A percentile compares a stretch with the other conserved stretches of the same genome.
These are phyloP conservation scores for Rhodinocichla rosea DNA, from an alignment of 2,113 vertebrate species.

Conservation along the genomic window DNA sequence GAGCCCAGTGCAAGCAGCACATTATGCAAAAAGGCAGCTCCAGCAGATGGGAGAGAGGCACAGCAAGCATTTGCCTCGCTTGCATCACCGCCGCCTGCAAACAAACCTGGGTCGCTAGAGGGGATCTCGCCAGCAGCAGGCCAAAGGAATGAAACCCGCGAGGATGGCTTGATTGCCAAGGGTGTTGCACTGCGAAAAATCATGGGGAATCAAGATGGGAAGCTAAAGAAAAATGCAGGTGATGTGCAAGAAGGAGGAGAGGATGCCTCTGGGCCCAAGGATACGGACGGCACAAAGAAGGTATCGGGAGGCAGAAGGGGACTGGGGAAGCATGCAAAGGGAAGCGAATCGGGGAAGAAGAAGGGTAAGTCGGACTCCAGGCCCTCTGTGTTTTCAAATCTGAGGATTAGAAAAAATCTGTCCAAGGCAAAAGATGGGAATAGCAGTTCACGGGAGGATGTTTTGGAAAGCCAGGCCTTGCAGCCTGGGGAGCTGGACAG, in stretches of 20 bases:
- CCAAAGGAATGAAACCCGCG: conserved; percentile 1
- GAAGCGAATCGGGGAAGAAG: conserved; percentile 78
- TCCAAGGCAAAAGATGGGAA: conserved; percentile 82
- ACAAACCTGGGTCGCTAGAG: conserved; percentile 62
- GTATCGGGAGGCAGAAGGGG: conserved; percentile 82
- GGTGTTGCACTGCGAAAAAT: conserved; percentile 65
- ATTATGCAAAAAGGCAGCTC: conserved; percentile 79
- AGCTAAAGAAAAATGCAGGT: conserved; percentile 83
- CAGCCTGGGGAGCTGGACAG: conserved; percentile 84
- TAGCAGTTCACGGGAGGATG: conserved; percentile 86
- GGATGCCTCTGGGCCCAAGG: conserved; percentile 79
- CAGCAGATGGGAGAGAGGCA: conserved; percentile 75
- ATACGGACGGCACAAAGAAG: conserved; percentile 84
- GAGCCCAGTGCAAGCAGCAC: conserved; percentile 75
- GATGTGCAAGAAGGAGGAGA: conserved; percentile 80
- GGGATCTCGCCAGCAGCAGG: conserved; percentile 27
- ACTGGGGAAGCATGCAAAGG: conserved; percentile 80
- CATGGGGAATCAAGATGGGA: conserved; percentile 98
- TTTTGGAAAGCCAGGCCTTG: conserved; percentile 77
- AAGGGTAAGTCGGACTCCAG: conserved; percentile 88
- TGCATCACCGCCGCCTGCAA: conserved; percentile 73
- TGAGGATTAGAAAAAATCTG: conserved; percentile 89
- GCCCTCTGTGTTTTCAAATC: conserved; percentile 90
- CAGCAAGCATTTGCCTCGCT: conserved; percentile 67
- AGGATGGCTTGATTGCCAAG: conserved; percentile 79